Percentiles rank a stretch among this genome's conserved stretches.
Evolutionary conservation across 2,888 invertebrate species (phyloP).

Genomic region (Lissocephala sabroskyi): DNA sequence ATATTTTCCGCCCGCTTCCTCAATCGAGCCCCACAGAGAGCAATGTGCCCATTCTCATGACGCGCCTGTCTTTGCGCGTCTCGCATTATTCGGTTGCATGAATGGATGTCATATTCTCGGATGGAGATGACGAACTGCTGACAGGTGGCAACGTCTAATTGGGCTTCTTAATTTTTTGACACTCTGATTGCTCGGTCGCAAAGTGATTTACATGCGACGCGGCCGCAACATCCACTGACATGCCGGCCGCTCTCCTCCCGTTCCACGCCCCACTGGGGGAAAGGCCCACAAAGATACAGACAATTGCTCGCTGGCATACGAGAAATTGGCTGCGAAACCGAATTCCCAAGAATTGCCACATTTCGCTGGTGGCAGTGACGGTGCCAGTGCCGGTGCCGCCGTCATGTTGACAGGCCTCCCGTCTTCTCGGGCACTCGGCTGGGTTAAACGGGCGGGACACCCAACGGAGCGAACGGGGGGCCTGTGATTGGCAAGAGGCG

Average conservation of each 20-base stretch:
- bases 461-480: neutral
- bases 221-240: neutral
- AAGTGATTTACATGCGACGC: conserved; percentile 44
- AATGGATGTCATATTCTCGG: conserved; percentile 64
- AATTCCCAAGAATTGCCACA: conserved; percentile 45
- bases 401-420: conserved; percentile 36
- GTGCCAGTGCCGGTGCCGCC: conserved; percentile 12
- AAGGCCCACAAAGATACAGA: conserved; percentile 28
- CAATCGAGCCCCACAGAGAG: too few relatives aligned
- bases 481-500: conserved; percentile 47
- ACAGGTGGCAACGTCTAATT: conserved; percentile 73
- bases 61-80: too few relatives aligned
- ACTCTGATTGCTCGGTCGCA: conserved; percentile 41
- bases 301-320: conserved; percentile 44
- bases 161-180: conserved; percentile 69
- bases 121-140: conserved; percentile 72
- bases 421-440: too few relatives aligned
- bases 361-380: conserved; percentile 20
- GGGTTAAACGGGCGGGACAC: too few relatives aligned
- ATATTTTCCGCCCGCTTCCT: too few relatives aligned
- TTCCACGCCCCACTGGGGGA: too few relatives aligned
- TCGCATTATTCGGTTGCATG: conserved; percentile 50
- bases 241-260: too few relatives aligned
- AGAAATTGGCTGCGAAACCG: conserved; percentile 19
- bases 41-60: too few relatives aligned